A percentile compares a stretch with the other conserved stretches of the same genome.
phyloP scores from a whole-genome alignment of 2,888 invertebrate genomes.

The Drosophila merina region DNA sequence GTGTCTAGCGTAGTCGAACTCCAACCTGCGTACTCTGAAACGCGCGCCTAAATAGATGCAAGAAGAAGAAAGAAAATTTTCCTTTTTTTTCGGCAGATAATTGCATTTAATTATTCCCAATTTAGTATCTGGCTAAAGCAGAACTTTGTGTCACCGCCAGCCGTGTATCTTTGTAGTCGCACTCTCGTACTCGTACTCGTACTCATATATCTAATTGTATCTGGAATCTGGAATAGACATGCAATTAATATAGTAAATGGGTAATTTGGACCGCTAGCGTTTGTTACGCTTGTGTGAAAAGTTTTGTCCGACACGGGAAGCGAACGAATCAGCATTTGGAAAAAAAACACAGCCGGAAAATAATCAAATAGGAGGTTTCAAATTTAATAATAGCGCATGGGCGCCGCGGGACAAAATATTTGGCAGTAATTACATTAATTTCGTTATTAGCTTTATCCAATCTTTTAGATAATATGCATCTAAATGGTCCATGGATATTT shows the following conservation, averaged over 20 bases:
- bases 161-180: not conserved
- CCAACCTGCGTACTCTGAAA: not conserved
- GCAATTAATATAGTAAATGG: constrained; percentile 64
- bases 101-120: constrained; percentile 71
- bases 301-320: constrained; percentile 55
- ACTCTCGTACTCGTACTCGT: not conserved
- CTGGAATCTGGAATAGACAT: constrained; percentile 50
- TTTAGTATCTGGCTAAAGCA: constrained; percentile 56
- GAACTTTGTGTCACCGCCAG: constrained; percentile 28
- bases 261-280: constrained; percentile 47
- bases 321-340: too few species aligned
- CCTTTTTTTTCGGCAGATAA: constrained; percentile 52
- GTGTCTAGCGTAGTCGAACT: not conserved
- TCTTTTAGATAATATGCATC: not conserved
- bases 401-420: not conserved
- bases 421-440: constrained; percentile 27
- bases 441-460: not conserved
- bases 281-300: constrained; percentile 60
- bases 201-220: constrained; percentile 35
- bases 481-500: not conserved
- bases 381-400: constrained; percentile 33
- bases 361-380: constrained; percentile 6
- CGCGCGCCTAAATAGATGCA: constrained; percentile 42
- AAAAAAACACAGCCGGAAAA: constrained; percentile 46
- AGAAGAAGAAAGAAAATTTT: constrained; percentile 25